Evolutionary conservation across 1,140 invertebrate species (phyloP), one percentile per base, ranked within the genome.

Genomic region (Zaprionus ornatus): DNA sequence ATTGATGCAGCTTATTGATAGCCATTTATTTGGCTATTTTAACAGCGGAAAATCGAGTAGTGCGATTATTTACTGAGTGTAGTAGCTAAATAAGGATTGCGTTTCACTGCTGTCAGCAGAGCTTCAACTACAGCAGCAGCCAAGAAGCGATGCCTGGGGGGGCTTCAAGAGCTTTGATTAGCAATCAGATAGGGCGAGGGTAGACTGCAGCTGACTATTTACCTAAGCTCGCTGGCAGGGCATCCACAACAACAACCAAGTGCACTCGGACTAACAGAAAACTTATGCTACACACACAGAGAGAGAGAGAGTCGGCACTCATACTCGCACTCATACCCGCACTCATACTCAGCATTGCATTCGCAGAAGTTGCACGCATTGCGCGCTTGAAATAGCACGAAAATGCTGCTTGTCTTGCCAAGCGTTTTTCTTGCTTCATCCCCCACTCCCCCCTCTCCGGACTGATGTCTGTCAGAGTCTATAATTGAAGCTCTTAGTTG

Each of bases 401-500:
- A 86, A 82, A 83, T 77, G 77, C 50, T 67, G 65, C 64, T 32
- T 54, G 52, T 72, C 69, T 74, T 72, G 27, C 48, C 79, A 4
- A 32, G 29, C 29, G 19, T 35, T 52, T 32, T 13, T 17, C 32
- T 25, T n/a, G 10, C 52, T 12, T 9, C 4, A n/a, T 21, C n/a
- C n/a, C n/a, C 3, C 3, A 19, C 52, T 32, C 45, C 12, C 52
- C 56, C 48, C 9, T 54, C 35, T 59, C 52, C 40, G 21, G 35
- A 10, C 50, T 69, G 59, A 50, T 57, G 50, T 37, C 62, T 70
- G 73, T 77, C 82, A 61, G 72, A 52, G 84, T 78, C 84, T 80
- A 77, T 87, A 87, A 87, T 87, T 88, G 84, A 83, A 79, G 83
- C 69, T 69, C 74, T 80, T 84, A 83, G 77, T 88, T 83, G 29